Evolutionary conservation across 1,140 invertebrate genomes (phyloP).

Genomic region (Apis mellifera): Amel_HAv3.1 CM009938.2:3889001-3889500

Average conservation of each 20-base stretch:
- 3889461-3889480: not conserved
- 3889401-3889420: not conserved
- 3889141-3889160: conserved; percentile 51
- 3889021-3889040: not conserved
- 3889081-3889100: not conserved
- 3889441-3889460: not conserved
- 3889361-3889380: no score
- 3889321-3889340: not conserved
- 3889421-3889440: not conserved
- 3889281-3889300: conserved; percentile 48
- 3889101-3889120: not conserved
- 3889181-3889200: conserved; percentile 58
- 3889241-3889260: conserved; percentile 47
- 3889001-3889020: not conserved
- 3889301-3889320: conserved; percentile 36
- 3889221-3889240: conserved; percentile 55
- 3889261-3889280: conserved; percentile 47
- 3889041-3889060: conserved; percentile 33
- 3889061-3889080: not conserved
- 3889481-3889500: not conserved
- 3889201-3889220: conserved; percentile 75
- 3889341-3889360: not conserved
- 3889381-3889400: not conserved
- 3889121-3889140: not conserved
- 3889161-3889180: conserved; percentile 49